phyloP scores from a whole-genome alignment of 2,888 invertebrate genomes.

The Nasonovia ribisnigri region DNA sequence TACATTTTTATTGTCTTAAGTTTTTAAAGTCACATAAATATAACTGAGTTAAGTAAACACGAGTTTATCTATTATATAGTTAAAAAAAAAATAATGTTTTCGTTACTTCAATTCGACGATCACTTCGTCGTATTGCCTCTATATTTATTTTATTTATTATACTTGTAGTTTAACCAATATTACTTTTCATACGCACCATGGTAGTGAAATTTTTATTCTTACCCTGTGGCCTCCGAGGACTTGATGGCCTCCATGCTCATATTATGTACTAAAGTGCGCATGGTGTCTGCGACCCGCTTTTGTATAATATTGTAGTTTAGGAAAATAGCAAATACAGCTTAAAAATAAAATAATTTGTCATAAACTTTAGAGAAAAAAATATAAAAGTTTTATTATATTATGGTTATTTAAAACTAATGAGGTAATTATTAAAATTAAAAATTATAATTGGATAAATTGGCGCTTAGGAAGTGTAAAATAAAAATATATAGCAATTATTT shows the following conservation, averaged over 20 bases:
- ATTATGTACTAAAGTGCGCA: neutral
- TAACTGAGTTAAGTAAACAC: neutral
- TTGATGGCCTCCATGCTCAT: neutral
- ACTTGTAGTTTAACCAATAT: neutral
- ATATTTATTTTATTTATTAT: neutral
- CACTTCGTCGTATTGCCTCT: neutral
- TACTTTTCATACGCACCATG: neutral
- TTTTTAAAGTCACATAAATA: neutral
- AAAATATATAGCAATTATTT: neutral
- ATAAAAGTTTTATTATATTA: neutral
- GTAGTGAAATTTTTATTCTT: neutral
- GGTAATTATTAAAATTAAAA: neutral
- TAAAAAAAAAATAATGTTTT: constrained; percentile 5
- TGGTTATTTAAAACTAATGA: neutral
- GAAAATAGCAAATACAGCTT: neutral
- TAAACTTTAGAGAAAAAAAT: neutral
- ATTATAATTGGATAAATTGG: constrained; percentile 10
- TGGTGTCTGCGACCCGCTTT: neutral
- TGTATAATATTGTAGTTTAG: neutral
- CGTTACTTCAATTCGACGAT: neutral
- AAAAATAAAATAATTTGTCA: neutral
- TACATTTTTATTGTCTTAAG: constrained; percentile 1
- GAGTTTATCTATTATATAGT: neutral
- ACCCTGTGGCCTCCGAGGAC: neutral
- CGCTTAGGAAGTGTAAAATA: neutral